These are phyloP conservation scores for Pardosa pseudoannulata DNA, from an alignment of 2,888 invertebrate genomes.

Conservation along the genomic window DNA sequence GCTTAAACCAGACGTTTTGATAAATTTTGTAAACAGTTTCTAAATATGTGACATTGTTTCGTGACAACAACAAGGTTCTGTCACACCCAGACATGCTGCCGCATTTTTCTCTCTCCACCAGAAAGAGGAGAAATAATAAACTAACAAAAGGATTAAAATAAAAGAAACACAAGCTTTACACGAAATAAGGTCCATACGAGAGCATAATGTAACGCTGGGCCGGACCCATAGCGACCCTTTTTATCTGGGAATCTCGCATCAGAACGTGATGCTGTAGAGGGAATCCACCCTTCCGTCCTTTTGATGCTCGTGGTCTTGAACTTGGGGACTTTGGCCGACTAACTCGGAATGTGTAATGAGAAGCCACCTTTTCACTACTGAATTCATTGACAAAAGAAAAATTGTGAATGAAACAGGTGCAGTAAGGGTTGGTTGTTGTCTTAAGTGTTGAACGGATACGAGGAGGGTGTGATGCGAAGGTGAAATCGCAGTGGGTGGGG, in stretches of 20 bases:
- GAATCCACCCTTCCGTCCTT: conserved; percentile 5
- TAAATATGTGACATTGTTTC: no score
- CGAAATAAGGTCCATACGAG: neutral
- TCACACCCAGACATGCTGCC: no score
- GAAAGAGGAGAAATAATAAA: no score
- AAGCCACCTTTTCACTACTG: neutral
- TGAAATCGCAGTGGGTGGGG: conserved; percentile 5
- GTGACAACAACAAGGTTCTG: no score
- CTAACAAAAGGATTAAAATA: no score
- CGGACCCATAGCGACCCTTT: neutral
- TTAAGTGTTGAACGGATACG: neutral
- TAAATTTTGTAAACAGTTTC: no score
- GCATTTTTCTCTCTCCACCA: no score
- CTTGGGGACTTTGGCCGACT: conserved; percentile 34
- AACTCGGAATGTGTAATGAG: conserved; percentile 51
- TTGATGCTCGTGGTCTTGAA: conserved; percentile 44
- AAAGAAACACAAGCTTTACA: no score
- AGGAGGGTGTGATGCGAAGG: conserved; percentile 1
- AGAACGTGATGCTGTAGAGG: neutral
- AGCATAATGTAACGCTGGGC: neutral
- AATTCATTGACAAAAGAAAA: conserved; percentile 11
- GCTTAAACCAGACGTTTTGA: no score
- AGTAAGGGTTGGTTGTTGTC: conserved; percentile 4
- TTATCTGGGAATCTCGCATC: neutral
- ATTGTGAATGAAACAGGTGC: conserved; percentile 18